Evolutionary conservation across 2,113 vertebrate species (phyloP), one percentile per base, ranked within the genome.

Genomic region (Pavo muticus): DNA sequence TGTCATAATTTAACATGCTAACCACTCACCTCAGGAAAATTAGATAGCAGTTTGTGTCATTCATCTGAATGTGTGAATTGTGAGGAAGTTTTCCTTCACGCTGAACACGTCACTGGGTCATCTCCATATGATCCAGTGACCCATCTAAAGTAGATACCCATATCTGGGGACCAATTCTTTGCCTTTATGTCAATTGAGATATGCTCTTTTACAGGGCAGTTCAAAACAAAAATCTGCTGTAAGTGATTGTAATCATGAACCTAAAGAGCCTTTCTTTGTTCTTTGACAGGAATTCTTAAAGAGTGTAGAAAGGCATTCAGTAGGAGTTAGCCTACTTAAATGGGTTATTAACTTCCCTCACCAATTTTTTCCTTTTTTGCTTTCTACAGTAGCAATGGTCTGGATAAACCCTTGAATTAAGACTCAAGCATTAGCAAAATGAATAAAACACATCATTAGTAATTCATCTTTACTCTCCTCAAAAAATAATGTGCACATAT

Each of bases 361-460:
- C 3, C 14, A 39, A 1, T 23, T 9, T 56, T 21, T 61, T 27
- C 1, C 24, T 50, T 25, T 2, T 0, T 42, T 25, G 0, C 2
- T 69, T 76, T 30, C 30, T 60, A 3, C 30, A 48, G 5, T 30
- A 37, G 3, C 18, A 9, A 15, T 35, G 23, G 5, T 71, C 44
- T n/a, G 47, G 19, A 64, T 78, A 87, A 94, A 91, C 11, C 39
- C 70, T 39, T 79, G 32, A 16, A 47, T 78, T 79, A 69, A 79
- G 29, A 72, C 5, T 87, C 29, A 71, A 65, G 57, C 63, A 75
- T 71, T 72, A 89, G 7, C 17, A 65, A 48, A 23, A 30, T 52
- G 71, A 73, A 76, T 59, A 56, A 63, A 89, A 24, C 20, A 48
- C 17, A 56, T 35, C 0, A 69, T 65, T 78, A 61, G 10, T 27